Base-by-base conservation (phyloP, 2,888 invertebrate genomes). In the Tenthredo amoena region DNA sequence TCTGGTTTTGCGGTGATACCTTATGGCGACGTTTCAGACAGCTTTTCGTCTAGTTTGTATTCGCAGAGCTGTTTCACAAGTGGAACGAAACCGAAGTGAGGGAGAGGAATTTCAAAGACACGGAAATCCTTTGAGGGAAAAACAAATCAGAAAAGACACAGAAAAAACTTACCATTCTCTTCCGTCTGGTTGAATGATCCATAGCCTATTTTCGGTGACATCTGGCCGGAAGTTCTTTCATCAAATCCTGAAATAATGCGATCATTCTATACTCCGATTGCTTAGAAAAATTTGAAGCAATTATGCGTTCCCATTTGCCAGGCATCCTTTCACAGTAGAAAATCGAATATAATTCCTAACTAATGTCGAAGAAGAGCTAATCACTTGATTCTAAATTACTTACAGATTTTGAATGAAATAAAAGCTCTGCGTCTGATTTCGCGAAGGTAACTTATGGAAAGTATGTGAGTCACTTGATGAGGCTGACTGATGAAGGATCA, bases 221-320 rank as follows among this genome's bases (percentile, higher is more conserved):
- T 87, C 86, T 43, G 90, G 90, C 65, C 89, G 84, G 2, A 87
- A 88, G n/a, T 62, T 37, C 26, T 50, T 47, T 15, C 6, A 89
- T 77, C 15, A 89, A 86, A 31, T 85, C 76, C 7, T 77, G 77
- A 34, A 89, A 76, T 26, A 87, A 72, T 21, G 37, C 65, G 47
- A 86, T 86, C 12, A 87, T 87, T 86, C 86, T 6, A 62, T 74
- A 72, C 82, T 86, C 31, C 86, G 82, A 68, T 87, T 86, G 40
- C 87, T 87, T 5, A 89, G 88, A 26, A 74, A 86, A 2, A 89
- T 79, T 85, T 88, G 89, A 82, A 89, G 21, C 0, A 90, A 87
- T 71, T 87, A 85, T 1, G 87, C 76, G 9, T 88, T 87, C 88
- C 88, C 9, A 90, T 26, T 26, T 26, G 76, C 40, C 89, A 84